Conservation (phyloP, 2,113 vertebrate genomes). For the Cyanoderma ruficeps region DNA sequence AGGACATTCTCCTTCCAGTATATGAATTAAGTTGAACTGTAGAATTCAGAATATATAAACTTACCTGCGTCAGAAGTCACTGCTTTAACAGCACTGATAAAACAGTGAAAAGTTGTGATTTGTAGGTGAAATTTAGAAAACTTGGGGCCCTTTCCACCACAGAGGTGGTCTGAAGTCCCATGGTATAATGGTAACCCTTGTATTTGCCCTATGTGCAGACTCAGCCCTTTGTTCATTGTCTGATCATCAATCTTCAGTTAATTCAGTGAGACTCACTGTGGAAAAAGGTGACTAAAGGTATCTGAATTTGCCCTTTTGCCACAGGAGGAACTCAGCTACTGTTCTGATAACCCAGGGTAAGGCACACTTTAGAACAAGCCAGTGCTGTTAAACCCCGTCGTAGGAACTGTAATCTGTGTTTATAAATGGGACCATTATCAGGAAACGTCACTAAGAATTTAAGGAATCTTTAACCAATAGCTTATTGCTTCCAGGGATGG, state of each 20-base stretch:
- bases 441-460: conserved; percentile 1
- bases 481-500: conserved; percentile 18
- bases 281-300: conserved; percentile 44
- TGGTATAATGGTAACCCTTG: fast-evolving
- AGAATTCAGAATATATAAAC: background rate
- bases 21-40: background rate
- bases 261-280: background rate
- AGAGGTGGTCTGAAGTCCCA: background rate
- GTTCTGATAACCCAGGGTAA: conserved; percentile 13
- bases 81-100: background rate
- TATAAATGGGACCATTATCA: conserved; percentile 20
- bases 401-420: conserved; percentile 5
- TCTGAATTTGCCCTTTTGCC: conserved; percentile 40
- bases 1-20: background rate
- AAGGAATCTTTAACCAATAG: conserved; percentile 3
- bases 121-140: background rate
- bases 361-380: background rate
- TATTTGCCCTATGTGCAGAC: background rate
- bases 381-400: background rate
- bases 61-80: background rate
- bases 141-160: background rate
- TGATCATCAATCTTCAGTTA: background rate
- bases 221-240: background rate
- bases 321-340: background rate
- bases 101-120: background rate